Conservation (phyloP, 2,888 invertebrate species). For the Drosophila macrothrix region DNA sequence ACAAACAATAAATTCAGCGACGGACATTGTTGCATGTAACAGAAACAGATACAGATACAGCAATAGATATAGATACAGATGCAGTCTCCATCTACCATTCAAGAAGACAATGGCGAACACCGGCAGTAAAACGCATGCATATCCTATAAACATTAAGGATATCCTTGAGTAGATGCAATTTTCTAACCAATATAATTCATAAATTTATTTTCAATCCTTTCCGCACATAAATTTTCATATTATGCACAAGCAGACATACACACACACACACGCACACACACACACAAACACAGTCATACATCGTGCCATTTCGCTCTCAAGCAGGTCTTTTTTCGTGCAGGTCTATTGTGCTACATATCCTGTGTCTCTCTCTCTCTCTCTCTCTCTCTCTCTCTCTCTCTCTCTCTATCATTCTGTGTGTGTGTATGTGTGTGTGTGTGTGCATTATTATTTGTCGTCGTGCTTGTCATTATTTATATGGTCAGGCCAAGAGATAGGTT, state of each 20-base stretch:
- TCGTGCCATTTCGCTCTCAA: conserved; percentile 27
- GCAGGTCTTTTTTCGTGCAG: conserved; percentile 41
- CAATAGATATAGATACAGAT: conserved; percentile 34
- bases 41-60: conserved; percentile 43
- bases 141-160: conserved; percentile 79
- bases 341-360: conserved; percentile 68
- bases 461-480: conserved; percentile 83
- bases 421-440: conserved; percentile 44
- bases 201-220: conserved; percentile 84
- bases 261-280: conserved; percentile 13
- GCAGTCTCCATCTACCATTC: not conserved
- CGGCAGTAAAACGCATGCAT: conserved; percentile 67
- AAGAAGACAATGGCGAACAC: conserved; percentile 53
- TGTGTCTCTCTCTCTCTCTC: conserved; percentile 26
- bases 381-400: not conserved
- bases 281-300: not conserved
- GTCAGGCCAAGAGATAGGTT: conserved; percentile 78
- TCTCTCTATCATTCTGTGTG: not conserved
- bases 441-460: conserved; percentile 82
- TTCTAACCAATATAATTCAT: conserved; percentile 84
- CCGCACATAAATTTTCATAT: conserved; percentile 83
- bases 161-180: conserved; percentile 83
- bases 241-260: conserved; percentile 61
- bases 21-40: conserved; percentile 66
- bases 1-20: conserved; percentile 77